Conservation (phyloP, 1,140 invertebrate genomes). For the Zaprionus taronus region DNA sequence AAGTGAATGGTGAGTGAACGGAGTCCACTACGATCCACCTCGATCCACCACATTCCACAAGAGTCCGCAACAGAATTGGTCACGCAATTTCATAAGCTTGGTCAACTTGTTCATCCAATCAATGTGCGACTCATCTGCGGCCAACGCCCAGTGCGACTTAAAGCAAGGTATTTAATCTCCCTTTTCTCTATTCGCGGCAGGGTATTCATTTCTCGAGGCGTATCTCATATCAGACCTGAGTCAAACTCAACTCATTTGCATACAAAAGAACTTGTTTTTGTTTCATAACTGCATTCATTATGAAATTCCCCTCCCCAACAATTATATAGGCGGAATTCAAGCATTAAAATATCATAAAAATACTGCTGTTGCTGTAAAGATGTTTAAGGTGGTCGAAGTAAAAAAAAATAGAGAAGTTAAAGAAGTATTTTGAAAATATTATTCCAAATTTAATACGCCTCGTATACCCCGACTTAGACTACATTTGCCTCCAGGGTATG, state of each 20-base stretch:
- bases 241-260: not conserved
- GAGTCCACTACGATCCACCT: not conserved
- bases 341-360: not conserved
- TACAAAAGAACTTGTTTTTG: slow-evolving; percentile 4
- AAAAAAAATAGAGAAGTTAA: not conserved
- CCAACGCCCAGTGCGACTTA: slow-evolving; percentile 1
- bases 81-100: not conserved
- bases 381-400: too few relatives aligned
- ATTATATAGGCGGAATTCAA: not conserved
- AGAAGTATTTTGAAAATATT: not conserved
- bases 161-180: not conserved
- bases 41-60: not conserved
- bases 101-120: not conserved
- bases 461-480: not conserved
- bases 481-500: not conserved
- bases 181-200: not conserved
- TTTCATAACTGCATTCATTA: slow-evolving; percentile 5
- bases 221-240: not conserved
- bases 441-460: not conserved
- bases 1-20: not conserved
- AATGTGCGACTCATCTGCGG: not conserved
- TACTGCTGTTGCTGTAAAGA: not conserved
- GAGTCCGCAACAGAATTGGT: not conserved
- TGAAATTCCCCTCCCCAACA: not conserved
- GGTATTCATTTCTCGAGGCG: not conserved